Evolutionary conservation across 1,140 invertebrate species (phyloP), one percentile per base, ranked within the genome.

Genomic region (Hylyphantes graminicola): DNA sequence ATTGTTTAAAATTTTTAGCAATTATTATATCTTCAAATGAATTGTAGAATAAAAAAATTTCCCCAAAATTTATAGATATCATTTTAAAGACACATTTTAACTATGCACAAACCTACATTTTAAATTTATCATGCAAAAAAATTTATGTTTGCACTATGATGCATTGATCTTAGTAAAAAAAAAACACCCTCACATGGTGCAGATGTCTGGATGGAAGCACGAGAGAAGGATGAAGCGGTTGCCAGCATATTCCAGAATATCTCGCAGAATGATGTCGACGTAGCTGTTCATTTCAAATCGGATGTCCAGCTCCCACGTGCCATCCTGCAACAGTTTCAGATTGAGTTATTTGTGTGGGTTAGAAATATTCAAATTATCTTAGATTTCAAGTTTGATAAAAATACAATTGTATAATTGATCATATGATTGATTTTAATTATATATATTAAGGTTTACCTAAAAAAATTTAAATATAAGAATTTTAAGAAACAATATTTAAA

Each of bases 141-240:
- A 51, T 51, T 3, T 51, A 73, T 73, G 15, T 10, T 35, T 35
- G 35, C 35, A 35, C 35, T 5, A 35, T 61, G 57, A 61, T 15
- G 17, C 12, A 70, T 70, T 50, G 35, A 13, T 17, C 48, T 76
- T 21, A 76, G 35, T 35, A 35, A 35, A 35, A 35, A 35, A 35
- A 19, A 70, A 19, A 13, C 81, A 88, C 91, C n/a, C n/a, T 91
- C 89, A 93, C 95, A 98, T 96, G 0, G 95, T 93, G 88, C 96
- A 98, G 68, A 97, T 94, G 88, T 98, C 97, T 0, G 97, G 96
- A 91, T 98, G 96, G 89, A 99, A 99, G 87, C 95, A 96, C 0
- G 96, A 97, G 87, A 99, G 95, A 13, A 98, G 93, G 68, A 98
- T 95, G 77, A 94, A 93, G 57, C 97, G 92, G 48, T 92, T 90